phyloP scores from a whole-genome alignment of 1,140 invertebrate genomes.

The Heliconius hewitsoni region DNA sequence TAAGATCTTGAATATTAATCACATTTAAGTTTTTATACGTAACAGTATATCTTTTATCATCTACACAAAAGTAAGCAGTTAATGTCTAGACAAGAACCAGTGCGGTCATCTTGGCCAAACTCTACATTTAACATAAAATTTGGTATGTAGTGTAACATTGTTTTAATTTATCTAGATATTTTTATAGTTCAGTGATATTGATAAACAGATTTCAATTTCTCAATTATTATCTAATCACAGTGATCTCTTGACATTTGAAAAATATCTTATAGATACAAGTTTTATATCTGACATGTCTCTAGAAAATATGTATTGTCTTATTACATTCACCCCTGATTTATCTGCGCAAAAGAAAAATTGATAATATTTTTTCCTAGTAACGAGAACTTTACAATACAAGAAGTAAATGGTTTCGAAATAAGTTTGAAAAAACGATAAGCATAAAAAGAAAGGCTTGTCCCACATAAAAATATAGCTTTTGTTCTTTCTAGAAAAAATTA shows the following conservation, averaged over 20 bases:
- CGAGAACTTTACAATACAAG: background rate
- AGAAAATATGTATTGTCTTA: constrained; percentile 8
- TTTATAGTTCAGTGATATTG: background rate
- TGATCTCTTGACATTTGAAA: constrained; percentile 20
- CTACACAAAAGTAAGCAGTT: background rate
- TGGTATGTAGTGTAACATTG: no score
- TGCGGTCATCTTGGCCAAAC: background rate
- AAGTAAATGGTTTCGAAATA: background rate
- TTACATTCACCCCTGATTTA: constrained; percentile 20
- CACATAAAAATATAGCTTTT: background rate
- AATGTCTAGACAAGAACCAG: background rate
- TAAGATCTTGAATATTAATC: background rate
- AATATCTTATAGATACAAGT: background rate
- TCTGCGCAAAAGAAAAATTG: background rate
- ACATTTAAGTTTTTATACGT: background rate
- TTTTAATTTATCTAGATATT: no score
- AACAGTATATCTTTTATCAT: background rate
- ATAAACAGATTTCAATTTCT: constrained; percentile 16
- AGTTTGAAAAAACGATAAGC: background rate
- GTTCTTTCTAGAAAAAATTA: background rate
- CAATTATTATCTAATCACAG: constrained; percentile 15
- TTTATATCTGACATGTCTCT: background rate
- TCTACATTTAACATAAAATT: background rate
- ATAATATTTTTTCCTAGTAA: background rate
- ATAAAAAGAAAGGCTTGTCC: background rate